These are phyloP conservation scores for Iguana delicatissima DNA, from an alignment of 2,797 vertebrate genomes.

Conservation along the genomic window DNA sequence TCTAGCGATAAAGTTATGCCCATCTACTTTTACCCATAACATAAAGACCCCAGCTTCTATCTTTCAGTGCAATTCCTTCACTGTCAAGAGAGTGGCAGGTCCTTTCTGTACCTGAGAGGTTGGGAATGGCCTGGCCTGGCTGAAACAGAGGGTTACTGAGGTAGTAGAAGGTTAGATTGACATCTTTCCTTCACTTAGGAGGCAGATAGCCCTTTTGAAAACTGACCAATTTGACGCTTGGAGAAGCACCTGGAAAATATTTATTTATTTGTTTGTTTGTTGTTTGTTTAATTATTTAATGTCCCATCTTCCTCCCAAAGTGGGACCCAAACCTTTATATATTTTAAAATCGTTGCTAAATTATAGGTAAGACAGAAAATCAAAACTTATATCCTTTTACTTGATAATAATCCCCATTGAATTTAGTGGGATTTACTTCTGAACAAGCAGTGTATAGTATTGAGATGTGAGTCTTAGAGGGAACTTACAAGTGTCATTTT, in stretches of 20 bases:
- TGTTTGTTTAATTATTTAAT: too few species aligned
- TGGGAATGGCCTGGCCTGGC: too few species aligned
- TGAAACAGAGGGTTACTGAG: background rate
- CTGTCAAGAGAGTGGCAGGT: background rate
- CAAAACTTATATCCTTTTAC: background rate
- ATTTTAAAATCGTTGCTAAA: background rate
- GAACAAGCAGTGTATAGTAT: background rate
- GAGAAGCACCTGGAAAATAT: background rate
- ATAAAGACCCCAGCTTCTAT: too few species aligned
- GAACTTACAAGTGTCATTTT: background rate
- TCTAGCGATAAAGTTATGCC: too few species aligned
- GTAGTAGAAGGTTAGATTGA: background rate
- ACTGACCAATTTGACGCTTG: background rate
- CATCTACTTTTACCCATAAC: too few species aligned
- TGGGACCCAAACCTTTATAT: background rate
- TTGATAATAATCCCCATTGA: background rate
- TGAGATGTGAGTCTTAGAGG: background rate
- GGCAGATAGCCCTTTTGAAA: background rate
- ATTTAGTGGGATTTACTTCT: background rate
- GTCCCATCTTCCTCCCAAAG: too few species aligned
- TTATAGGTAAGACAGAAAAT: background rate
- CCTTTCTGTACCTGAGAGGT: background rate
- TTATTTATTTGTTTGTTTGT: too few species aligned
- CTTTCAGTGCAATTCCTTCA: background rate
- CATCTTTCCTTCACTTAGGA: background rate